Evolutionary conservation across 2,113 vertebrate species (phyloP), one percentile per base, ranked within the genome.

Genomic region (Merops nubicus): DNA sequence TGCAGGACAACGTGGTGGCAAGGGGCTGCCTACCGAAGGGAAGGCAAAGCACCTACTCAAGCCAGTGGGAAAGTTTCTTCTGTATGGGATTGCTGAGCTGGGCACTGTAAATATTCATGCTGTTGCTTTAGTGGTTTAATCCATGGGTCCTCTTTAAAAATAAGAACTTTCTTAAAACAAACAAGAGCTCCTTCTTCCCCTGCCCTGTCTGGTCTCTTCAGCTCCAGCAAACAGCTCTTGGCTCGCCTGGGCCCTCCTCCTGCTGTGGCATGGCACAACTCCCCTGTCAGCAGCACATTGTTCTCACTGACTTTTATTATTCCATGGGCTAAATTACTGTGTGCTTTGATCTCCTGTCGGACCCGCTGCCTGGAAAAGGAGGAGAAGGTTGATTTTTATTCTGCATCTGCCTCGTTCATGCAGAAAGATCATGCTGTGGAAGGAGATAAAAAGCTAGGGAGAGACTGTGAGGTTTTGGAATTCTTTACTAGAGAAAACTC

Each of bases 241-340:
- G 59, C 59, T 93, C 0, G 7, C 64, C 68, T 50, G 42, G 70
- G 33, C 63, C 33, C 50, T 73, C 68, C 64, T 92, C 76, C 72
- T 79, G 8, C 90, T 91, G 88, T 0, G 12, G 57, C 57, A 48
- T 0, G 16, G 89, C 59, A 69, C 84, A 85, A 29, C 87, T 85
- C n/a, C 78, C 56, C 50, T 12, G 7, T 89, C 96, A 91, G 85
- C 88, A 91, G 54, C 88, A 94, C 72, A 17, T 64, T 88, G 93
- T 75, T 94, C 88, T 74, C 56, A 33, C 29, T 81, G 90, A 73
- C 72, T 90, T 94, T 93, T 93, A 94, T 86, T 90, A 88, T 94
- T 70, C 72, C n/a, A 43, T 18, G 56, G 76, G 23, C 68, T 94
- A 83, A 86, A 90, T 75, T 65, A 72, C 76, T 31, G 8, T 18